Evolutionary conservation across 2,888 invertebrate genomes (phyloP), one percentile per base, ranked within the genome.

Genomic region (Baccha elongata): DNA sequence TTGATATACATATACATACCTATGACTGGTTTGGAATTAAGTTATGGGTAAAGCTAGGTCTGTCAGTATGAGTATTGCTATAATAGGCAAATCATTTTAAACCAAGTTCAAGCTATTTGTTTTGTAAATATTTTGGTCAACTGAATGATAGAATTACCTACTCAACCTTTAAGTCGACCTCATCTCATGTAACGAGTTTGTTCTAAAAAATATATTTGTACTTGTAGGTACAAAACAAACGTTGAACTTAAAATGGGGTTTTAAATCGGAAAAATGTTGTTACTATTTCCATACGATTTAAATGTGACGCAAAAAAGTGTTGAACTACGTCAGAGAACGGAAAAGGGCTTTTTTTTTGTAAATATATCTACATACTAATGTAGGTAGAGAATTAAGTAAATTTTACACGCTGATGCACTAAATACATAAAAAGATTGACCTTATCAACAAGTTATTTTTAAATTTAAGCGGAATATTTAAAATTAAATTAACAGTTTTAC

Each of bases 401-500:
- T 40, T 42, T 42, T 2, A 42, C 19, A 5, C 42, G 17, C 42
- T 29, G 13, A 26, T 23, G 40, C 42, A 15, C 58, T 7, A 37
- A 13, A 40, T 21, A 58, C 23, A 60, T 23, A 42, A 60, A 60
- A 19, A 44, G 29, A 19, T 44, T 60, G 8, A 42, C 40, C 17
- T 44, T 11, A n/a, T 60, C 60, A 29, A 60, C 48, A 64, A 64
- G 48, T 50, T 48, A 62, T 46, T 62, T 62, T 40, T 23, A 35
- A 48, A 48, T 37, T 48, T 11, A 3, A 19, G 35, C 11, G 10
- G 50, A 58, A 19, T 68, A 55, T 32, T 48, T 44, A 76, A 48
- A 53, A 52, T 37, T n/a, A 37, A 32, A 74, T 80, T 42, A 40
- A 72, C 62, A 52, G 65, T 69, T n/a, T n/a, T n/a, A 60, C 60